These are phyloP conservation scores for Atractosteus spatula DNA, from an alignment of 2,113 vertebrate genomes.

Conservation along the genomic window DNA sequence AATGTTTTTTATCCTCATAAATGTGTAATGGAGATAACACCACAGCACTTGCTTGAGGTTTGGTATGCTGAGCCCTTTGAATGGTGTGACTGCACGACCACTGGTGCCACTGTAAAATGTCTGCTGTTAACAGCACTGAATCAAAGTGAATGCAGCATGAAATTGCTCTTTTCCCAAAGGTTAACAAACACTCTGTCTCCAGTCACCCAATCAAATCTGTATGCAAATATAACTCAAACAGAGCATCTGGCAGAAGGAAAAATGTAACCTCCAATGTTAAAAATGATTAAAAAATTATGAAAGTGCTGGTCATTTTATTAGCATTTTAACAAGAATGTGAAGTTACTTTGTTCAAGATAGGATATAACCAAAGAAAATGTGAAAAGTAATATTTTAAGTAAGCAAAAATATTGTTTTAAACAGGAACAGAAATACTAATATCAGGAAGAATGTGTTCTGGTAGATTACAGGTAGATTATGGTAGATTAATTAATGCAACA, in stretches of 20 bases:
- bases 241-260: constrained; percentile 21
- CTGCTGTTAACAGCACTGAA: constrained; percentile 20
- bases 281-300: constrained; percentile 53
- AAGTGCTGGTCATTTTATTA: constrained; percentile 65
- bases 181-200: constrained; percentile 23
- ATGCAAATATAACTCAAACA: constrained; percentile 42
- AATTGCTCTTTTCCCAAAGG: constrained; percentile 35
- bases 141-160: constrained; percentile 19
- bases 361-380: constrained; percentile 11
- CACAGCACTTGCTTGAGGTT: too few relatives aligned
- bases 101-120: constrained; percentile 15
- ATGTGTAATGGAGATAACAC: not conserved
- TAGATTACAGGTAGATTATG: too few relatives aligned
- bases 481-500: too few relatives aligned
- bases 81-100: constrained; percentile 18
- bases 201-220: constrained; percentile 46
- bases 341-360: constrained; percentile 16
- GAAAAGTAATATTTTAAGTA: too few relatives aligned
- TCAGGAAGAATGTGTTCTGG: too few relatives aligned
- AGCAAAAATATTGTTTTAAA: not conserved
- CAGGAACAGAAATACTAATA: too few relatives aligned
- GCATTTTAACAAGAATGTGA: constrained; percentile 43
- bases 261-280: constrained; percentile 37
- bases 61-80: constrained; percentile 15
- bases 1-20: constrained; percentile 1